A percentile compares a stretch with the other conserved stretches of the same genome.
These are phyloP conservation scores for Eospalax fontanierii DNA, from an alignment of 2,797 vertebrate genomes.

Conservation along the genomic window DNA sequence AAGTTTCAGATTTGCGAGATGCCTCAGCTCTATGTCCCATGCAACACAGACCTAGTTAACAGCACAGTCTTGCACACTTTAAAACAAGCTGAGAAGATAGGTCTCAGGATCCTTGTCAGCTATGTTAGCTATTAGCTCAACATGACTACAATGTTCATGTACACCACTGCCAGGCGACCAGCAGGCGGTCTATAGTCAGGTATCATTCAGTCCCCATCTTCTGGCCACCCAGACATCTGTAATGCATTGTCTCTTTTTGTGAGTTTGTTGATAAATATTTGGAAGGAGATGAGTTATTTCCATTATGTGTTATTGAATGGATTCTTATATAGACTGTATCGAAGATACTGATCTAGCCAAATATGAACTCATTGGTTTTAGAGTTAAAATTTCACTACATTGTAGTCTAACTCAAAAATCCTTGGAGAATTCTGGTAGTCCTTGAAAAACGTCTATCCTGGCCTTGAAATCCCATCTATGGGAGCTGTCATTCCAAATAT, in stretches of 20 bases:
- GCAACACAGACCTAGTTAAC: neutral
- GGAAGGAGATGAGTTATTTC: constrained; percentile 58
- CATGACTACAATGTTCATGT: neutral
- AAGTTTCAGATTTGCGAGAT: neutral
- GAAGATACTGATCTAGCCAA: constrained; percentile 71
- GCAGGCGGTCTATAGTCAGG: neutral
- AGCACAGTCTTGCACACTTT: neutral
- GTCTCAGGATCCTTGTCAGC: constrained; percentile 55
- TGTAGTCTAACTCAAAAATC: constrained; percentile 52
- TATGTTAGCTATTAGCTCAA: neutral
- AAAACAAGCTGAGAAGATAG: neutral
- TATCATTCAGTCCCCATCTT: neutral
- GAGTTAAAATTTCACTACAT: constrained; percentile 47
- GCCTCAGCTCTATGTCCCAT: neutral
- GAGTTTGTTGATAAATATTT: constrained; percentile 60
- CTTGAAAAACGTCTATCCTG: constrained; percentile 28
- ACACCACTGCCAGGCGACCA: neutral
- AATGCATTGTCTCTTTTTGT: neutral
- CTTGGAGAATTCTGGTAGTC: constrained; percentile 60
- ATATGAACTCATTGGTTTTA: constrained; percentile 72
- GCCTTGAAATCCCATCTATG: constrained; percentile 33
- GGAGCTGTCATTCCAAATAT: constrained; percentile 43
- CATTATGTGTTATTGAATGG: constrained; percentile 51
- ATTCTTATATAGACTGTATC: constrained; percentile 64
- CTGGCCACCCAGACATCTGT: constrained; percentile 45